Evolutionary conservation across 2,113 vertebrate genomes (phyloP).

Genomic region (Pleuronectes platessa): DNA sequence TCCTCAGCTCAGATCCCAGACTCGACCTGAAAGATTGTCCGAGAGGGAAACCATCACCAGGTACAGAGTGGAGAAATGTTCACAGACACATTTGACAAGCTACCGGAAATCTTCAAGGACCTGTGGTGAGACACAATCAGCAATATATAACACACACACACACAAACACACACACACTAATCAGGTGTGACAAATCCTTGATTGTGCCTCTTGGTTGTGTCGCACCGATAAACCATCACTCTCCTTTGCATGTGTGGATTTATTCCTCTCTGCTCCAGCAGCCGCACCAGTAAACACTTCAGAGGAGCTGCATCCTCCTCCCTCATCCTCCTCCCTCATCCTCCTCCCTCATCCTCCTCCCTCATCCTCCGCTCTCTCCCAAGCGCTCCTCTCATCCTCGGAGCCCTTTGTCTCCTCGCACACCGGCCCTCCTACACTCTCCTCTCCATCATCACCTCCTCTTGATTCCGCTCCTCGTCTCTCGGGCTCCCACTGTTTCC

Average conservation of each 20-base stretch:
- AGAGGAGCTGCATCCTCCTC: slow-evolving; percentile 45
- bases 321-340: slow-evolving; percentile 38
- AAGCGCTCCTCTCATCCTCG: slow-evolving; percentile 36
- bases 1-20: slow-evolving; percentile 37
- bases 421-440: slow-evolving; percentile 48
- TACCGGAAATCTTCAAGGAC: not conserved
- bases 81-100: not conserved
- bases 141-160: not conserved
- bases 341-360: slow-evolving; percentile 30
- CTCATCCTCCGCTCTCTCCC: slow-evolving; percentile 12
- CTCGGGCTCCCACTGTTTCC: slow-evolving; percentile 12
- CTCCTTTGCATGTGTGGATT: slow-evolving; percentile 29
- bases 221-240: slow-evolving; percentile 19
- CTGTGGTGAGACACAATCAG: not conserved
- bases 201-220: slow-evolving; percentile 20
- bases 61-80: not conserved
- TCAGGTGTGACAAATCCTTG: not conserved
- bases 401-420: slow-evolving; percentile 58
- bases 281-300: slow-evolving; percentile 55
- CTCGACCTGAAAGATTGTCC: slow-evolving; percentile 24
- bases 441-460: slow-evolving; percentile 44
- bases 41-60: too few relatives aligned
- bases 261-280: slow-evolving; percentile 18
- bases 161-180: not conserved
- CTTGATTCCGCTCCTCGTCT: slow-evolving; percentile 17